These are phyloP conservation scores for Diorhabda sublineata DNA, from an alignment of 1,140 invertebrate species.

Conservation along the genomic window DNA sequence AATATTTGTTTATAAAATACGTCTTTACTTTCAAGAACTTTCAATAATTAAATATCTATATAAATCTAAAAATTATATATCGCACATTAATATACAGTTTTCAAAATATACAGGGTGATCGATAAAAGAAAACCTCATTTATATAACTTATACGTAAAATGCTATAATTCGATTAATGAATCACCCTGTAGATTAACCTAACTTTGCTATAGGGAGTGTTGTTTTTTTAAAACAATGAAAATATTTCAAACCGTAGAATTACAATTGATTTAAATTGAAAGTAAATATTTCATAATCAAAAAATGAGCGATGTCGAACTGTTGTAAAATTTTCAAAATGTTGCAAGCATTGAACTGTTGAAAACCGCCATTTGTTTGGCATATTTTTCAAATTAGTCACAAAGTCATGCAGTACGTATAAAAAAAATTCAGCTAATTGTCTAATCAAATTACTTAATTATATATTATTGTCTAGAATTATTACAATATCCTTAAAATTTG, in stretches of 20 bases:
- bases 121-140: too few species aligned
- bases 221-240: background rate
- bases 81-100: too few species aligned
- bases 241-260: slow-evolving; percentile 3
- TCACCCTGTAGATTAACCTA: too few species aligned
- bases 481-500: slow-evolving; percentile 12
- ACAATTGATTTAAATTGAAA: slow-evolving; percentile 8
- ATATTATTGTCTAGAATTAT: slow-evolving; percentile 15
- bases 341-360: background rate
- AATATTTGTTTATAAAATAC: too few species aligned
- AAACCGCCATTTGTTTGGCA: background rate
- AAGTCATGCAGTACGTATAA: background rate
- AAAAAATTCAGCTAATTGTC: background rate
- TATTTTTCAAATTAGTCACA: background rate
- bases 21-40: too few species aligned
- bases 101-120: too few species aligned
- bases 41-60: too few species aligned
- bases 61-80: too few species aligned
- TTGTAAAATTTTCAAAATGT: slow-evolving; percentile 1
- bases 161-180: too few species aligned
- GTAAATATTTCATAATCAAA: background rate
- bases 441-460: background rate
- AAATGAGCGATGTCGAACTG: background rate
- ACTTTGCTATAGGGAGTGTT: too few species aligned
- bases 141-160: too few species aligned